phyloP scores from a whole-genome alignment of 1,140 invertebrate genomes.

The Neodiprion lecontei region DNA sequence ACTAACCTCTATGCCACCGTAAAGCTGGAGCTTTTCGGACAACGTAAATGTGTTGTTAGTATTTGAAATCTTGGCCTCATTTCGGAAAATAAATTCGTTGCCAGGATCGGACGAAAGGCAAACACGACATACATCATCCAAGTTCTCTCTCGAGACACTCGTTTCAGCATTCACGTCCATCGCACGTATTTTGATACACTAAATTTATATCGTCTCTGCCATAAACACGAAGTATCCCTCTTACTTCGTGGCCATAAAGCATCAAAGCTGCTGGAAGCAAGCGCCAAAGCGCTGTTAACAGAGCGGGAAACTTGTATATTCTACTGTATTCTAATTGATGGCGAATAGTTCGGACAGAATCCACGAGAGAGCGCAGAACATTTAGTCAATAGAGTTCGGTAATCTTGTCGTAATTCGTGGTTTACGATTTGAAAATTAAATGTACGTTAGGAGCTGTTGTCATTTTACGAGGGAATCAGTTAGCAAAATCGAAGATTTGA shows the following conservation, averaged over 20 bases:
- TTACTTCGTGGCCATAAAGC: no score
- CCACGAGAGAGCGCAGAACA: no score
- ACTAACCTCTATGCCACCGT: slow-evolving; percentile 50
- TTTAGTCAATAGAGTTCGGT: no score
- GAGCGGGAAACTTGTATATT: no score
- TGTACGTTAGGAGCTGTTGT: not conserved
- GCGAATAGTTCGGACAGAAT: no score
- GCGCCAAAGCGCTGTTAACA: no score
- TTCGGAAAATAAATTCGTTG: slow-evolving; percentile 42
- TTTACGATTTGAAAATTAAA: not conserved
- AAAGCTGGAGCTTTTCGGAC: slow-evolving; percentile 41
- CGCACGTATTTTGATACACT: not conserved
- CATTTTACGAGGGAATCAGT: not conserved
- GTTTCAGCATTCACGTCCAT: slow-evolving; percentile 24
- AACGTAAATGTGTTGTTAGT: slow-evolving; percentile 27
- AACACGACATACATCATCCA: slow-evolving; percentile 38
- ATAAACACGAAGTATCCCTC: no score
- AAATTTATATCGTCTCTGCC: not conserved
- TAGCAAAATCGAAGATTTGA: no score
- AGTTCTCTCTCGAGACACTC: not conserved
- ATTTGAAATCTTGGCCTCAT: slow-evolving; percentile 5
- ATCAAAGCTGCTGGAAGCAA: no score
- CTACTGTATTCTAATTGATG: no score
- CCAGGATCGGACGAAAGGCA: slow-evolving; percentile 40
- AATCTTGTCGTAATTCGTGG: no score